Evolutionary conservation across 2,113 vertebrate species (phyloP).

Genomic region (Cichladusa arquata): DNA sequence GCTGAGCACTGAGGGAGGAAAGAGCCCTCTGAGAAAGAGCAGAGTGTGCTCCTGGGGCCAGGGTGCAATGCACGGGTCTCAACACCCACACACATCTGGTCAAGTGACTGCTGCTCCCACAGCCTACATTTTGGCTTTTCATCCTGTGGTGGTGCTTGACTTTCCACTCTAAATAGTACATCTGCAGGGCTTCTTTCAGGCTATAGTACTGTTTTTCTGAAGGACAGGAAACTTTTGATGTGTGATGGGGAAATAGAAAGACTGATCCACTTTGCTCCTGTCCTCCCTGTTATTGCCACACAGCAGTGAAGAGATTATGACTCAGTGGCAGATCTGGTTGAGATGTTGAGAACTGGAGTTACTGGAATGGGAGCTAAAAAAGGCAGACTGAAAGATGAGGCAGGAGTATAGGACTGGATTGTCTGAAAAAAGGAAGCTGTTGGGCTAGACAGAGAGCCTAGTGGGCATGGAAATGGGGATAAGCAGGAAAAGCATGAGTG

Average conservation of each 20-base stretch:
- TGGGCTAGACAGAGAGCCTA: neutral
- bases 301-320: neutral
- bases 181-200: neutral
- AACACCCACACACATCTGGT: accelerated
- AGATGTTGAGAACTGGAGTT: neutral
- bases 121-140: neutral
- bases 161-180: neutral
- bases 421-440: neutral
- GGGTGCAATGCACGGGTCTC: accelerated
- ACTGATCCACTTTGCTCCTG: neutral
- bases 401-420: neutral
- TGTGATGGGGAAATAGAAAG: neutral
- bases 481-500: neutral
- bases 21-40: neutral
- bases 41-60: neutral
- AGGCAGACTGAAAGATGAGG: neutral
- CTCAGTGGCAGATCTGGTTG: neutral
- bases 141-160: accelerated
- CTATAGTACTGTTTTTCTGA: neutral
- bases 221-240: neutral
- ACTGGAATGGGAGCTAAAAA: neutral
- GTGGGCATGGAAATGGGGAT: neutral
- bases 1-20: neutral
- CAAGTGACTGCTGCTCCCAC: neutral
- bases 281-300: neutral